phyloP scores from a whole-genome alignment of 2,888 invertebrate genomes.

The Liposcelis brunnea region DNA sequence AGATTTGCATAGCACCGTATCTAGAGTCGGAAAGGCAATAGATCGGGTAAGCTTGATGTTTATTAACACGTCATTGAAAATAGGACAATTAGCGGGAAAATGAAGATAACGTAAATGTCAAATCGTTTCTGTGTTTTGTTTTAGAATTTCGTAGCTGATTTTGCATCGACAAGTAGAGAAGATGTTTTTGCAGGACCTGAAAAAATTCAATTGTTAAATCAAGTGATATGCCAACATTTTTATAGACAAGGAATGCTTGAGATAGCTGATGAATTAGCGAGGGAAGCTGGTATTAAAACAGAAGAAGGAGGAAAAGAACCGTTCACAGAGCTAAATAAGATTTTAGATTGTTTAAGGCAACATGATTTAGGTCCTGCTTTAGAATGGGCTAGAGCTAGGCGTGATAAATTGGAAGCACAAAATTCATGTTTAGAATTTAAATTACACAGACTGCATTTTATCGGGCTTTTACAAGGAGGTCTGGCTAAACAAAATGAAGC shows the following conservation, averaged over 20 bases:
- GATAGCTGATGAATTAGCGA: conserved; percentile 65
- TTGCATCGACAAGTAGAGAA: conserved; percentile 72
- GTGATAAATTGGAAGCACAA: conserved; percentile 50
- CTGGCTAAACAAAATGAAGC: conserved; percentile 60
- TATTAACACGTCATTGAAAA: neutral
- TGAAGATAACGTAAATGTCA: too few species aligned
- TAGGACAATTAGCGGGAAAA: neutral
- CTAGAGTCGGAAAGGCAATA: conserved; percentile 91
- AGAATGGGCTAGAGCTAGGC: conserved; percentile 67
- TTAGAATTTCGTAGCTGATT: conserved; percentile 78
- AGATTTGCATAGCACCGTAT: conserved; percentile 56
- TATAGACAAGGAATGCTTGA: conserved; percentile 87
- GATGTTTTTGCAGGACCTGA: conserved; percentile 57
- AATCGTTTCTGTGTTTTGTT: conserved; percentile 16
- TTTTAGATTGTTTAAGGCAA: conserved; percentile 67
- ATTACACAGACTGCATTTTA: conserved; percentile 62
- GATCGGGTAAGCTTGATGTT: conserved; percentile 43
- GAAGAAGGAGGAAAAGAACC: conserved; percentile 52
- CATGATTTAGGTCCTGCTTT: conserved; percentile 71
- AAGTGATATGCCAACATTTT: conserved; percentile 89
- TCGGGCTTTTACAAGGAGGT: conserved; percentile 50
- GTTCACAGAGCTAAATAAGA: conserved; percentile 69
- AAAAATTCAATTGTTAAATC: conserved; percentile 53
- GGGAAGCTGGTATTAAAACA: conserved; percentile 49
- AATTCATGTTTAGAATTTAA: conserved; percentile 61